phyloP scores from a whole-genome alignment of 1,140 invertebrate species.

The Chrysopa pallens region DNA sequence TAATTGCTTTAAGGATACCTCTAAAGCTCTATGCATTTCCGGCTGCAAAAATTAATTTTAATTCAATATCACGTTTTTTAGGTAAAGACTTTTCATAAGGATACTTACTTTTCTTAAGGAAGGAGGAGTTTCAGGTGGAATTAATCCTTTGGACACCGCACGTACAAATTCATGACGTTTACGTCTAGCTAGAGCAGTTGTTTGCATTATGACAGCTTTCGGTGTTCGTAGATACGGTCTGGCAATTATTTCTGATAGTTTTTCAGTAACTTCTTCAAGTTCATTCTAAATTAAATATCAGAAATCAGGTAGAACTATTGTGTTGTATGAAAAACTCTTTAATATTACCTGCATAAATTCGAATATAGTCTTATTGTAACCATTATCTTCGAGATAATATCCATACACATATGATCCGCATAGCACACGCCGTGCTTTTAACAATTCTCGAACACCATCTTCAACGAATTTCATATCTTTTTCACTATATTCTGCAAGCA shows the following conservation, averaged over 20 bases:
- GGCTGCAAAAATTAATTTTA: slow-evolving; percentile 5
- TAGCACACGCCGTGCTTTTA: slow-evolving; percentile 42
- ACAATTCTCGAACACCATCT: slow-evolving; percentile 40
- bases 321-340: neutral
- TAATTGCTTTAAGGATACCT: slow-evolving; percentile 28
- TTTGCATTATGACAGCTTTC: slow-evolving; percentile 38
- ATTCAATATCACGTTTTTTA: neutral
- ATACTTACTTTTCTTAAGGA: slow-evolving; percentile 25
- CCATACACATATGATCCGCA: slow-evolving; percentile 52
- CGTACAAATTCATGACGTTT: slow-evolving; percentile 45
- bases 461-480: slow-evolving; percentile 37
- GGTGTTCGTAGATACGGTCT: slow-evolving; percentile 43
- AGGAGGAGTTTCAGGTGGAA: slow-evolving; percentile 45
- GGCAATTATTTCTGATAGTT: slow-evolving; percentile 45
- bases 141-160: slow-evolving; percentile 43
- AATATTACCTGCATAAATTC: slow-evolving; percentile 47
- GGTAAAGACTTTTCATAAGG: neutral
- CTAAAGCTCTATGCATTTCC: slow-evolving; percentile 22
- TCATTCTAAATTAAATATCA: slow-evolving; percentile 32
- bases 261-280: slow-evolving; percentile 45
- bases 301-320: neutral
- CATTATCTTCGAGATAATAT: slow-evolving; percentile 44
- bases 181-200: slow-evolving; percentile 33
- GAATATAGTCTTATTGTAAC: slow-evolving; percentile 48
- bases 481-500: slow-evolving; percentile 16